Evolutionary conservation across 2,113 vertebrate species (phyloP).

Genomic region (Mionectes macconnelli): DNA sequence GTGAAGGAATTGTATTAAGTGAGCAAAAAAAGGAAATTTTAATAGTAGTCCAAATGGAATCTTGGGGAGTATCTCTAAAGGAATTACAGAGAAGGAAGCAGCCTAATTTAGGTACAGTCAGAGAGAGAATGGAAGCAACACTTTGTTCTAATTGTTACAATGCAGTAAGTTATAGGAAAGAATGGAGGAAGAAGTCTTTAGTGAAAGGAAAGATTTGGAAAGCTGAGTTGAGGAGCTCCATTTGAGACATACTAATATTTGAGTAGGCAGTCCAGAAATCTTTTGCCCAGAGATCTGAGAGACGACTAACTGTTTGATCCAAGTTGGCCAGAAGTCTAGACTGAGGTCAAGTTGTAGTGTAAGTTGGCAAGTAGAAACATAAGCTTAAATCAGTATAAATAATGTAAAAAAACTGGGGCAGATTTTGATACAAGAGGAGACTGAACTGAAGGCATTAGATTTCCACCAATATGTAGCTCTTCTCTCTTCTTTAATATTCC

Average conservation of each 20-base stretch:
- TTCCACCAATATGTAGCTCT: neutral
- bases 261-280: neutral
- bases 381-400: neutral
- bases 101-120: neutral
- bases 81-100: neutral
- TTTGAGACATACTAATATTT: neutral
- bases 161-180: neutral
- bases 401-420: neutral
- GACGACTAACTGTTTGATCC: neutral
- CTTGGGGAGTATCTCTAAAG: neutral
- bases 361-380: neutral
- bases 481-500: slow-evolving; percentile 9
- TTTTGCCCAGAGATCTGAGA: neutral
- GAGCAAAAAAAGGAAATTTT: neutral
- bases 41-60: neutral
- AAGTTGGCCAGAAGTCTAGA: neutral
- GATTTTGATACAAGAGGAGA: neutral
- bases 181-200: neutral
- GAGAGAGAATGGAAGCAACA: neutral
- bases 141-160: neutral
- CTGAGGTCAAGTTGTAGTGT: neutral
- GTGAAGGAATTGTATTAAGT: neutral
- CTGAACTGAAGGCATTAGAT: neutral
- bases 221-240: neutral
- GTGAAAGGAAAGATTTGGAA: neutral